phyloP scores from a whole-genome alignment of 2,888 invertebrate genomes.

The Hyppa rectilinea region DNA sequence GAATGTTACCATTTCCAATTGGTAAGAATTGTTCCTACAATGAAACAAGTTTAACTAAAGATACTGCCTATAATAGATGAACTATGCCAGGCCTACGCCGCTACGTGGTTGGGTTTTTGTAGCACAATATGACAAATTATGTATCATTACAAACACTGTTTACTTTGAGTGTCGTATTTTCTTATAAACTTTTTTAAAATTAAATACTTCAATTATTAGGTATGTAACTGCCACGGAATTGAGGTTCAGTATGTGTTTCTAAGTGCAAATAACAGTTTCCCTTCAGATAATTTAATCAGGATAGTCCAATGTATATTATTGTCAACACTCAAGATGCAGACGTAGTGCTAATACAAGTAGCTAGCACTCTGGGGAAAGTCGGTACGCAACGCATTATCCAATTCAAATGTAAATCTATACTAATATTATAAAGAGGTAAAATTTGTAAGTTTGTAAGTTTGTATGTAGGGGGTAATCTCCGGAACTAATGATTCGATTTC shows the following conservation, averaged over 20 bases:
- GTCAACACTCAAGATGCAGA: conserved; percentile 50
- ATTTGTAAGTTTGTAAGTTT: no score
- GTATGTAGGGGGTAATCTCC: no score
- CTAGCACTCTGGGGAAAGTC: conserved; percentile 64
- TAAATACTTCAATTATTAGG: no score
- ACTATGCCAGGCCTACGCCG: conserved; percentile 31
- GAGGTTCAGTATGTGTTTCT: conserved; percentile 25
- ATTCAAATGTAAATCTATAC: conserved; percentile 68
- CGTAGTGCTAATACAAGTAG: conserved; percentile 48
- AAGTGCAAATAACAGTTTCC: conserved; percentile 41
- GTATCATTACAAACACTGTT: background rate
- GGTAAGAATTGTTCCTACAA: background rate
- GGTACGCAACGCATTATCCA: conserved; percentile 58
- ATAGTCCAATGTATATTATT: conserved; percentile 49
- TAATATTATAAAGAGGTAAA: no score
- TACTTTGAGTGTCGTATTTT: background rate
- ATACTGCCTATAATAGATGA: background rate
- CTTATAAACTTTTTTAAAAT: no score
- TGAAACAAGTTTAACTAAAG: background rate
- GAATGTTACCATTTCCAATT: background rate
- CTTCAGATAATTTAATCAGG: conserved; percentile 32
- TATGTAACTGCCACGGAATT: conserved; percentile 15
- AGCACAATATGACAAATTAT: background rate
- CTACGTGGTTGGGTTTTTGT: conserved; percentile 31
- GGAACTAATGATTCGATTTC: no score